Percentiles rank a stretch among this genome's conserved stretches.
phyloP scores from a whole-genome alignment of 1,140 invertebrate species.

The Pseudoatta argentina region DNA sequence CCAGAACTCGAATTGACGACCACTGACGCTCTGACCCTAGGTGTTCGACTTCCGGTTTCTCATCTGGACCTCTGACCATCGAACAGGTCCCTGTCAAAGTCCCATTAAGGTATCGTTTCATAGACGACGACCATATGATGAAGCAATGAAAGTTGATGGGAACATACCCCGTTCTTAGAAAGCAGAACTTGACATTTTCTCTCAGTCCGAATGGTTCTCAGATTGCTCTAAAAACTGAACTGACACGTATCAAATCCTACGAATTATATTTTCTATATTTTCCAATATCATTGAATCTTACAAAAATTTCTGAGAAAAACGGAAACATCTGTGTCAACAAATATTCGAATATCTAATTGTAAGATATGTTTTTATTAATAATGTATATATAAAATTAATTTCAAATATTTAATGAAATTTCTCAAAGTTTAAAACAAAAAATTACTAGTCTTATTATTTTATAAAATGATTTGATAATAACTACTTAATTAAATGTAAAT shows the following conservation, averaged over 20 bases:
- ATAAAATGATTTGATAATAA: conserved; percentile 11
- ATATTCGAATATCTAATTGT: neutral
- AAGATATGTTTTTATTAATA: conserved; percentile 6
- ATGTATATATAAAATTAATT: neutral
- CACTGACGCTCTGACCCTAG: conserved; percentile 77
- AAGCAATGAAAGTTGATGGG: conserved; percentile 52
- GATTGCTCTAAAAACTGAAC: neutral
- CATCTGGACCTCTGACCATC: conserved; percentile 80
- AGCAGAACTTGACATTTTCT: conserved; percentile 25
- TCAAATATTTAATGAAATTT: neutral
- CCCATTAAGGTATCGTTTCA: conserved; percentile 76
- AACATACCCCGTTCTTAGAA: conserved; percentile 3
- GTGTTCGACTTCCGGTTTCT: conserved; percentile 79
- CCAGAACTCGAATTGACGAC: conserved; percentile 70
- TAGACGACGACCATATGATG: conserved; percentile 36
- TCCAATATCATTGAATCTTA: neutral
- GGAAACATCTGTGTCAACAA: neutral
- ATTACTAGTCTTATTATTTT: neutral
- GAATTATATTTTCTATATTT: neutral
- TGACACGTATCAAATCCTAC: neutral
- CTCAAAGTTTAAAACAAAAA: neutral
- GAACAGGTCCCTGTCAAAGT: conserved; percentile 77
- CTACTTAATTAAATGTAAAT: neutral
- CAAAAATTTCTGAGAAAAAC: neutral
- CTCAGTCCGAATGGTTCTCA: neutral